These are phyloP conservation scores for Harpalus rufipes DNA, from an alignment of 2,888 invertebrate species.

Conservation along the genomic window DNA sequence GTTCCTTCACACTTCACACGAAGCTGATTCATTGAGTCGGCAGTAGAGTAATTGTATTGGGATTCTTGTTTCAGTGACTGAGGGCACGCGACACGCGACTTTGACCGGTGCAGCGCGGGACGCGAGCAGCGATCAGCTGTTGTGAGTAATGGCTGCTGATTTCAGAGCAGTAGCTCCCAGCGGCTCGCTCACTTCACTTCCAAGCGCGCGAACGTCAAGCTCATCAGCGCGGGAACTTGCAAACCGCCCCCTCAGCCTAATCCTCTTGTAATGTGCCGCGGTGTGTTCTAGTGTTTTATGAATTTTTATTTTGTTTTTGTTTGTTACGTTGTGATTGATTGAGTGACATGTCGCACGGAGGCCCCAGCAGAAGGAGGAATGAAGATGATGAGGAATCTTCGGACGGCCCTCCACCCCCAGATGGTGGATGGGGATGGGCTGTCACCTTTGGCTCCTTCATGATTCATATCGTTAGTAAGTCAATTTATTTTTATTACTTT, in stretches of 20 bases:
- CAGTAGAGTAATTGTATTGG: not conserved
- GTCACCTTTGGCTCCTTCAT: constrained; percentile 97
- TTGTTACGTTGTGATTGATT: constrained; percentile 47
- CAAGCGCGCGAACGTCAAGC: constrained; percentile 21
- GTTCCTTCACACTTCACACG: not conserved
- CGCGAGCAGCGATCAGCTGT: constrained; percentile 45
- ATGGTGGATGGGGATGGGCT: constrained; percentile 97
- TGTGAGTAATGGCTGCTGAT: constrained; percentile 49
- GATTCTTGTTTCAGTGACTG: constrained; percentile 14
- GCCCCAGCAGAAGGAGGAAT: constrained; percentile 69
- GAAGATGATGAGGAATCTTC: constrained; percentile 73
- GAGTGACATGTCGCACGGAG: constrained; percentile 68
- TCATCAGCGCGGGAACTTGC: constrained; percentile 32
- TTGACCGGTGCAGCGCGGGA: constrained; percentile 12
- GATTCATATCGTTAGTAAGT: constrained; percentile 96
- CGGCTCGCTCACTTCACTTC: constrained; percentile 50
- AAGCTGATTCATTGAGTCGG: constrained; percentile 1
- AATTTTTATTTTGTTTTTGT: constrained; percentile 36
- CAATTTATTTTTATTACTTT: constrained; percentile 68
- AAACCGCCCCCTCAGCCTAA: not conserved
- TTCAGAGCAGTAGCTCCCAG: constrained; percentile 51
- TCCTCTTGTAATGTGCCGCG: constrained; percentile 27
- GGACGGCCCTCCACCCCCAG: constrained; percentile 83
- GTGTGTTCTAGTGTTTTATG: constrained; percentile 18
- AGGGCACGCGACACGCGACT: constrained; percentile 12